Evolutionary conservation across 2,113 vertebrate genomes (phyloP).

Genomic region (Isichthys henryi): DNA sequence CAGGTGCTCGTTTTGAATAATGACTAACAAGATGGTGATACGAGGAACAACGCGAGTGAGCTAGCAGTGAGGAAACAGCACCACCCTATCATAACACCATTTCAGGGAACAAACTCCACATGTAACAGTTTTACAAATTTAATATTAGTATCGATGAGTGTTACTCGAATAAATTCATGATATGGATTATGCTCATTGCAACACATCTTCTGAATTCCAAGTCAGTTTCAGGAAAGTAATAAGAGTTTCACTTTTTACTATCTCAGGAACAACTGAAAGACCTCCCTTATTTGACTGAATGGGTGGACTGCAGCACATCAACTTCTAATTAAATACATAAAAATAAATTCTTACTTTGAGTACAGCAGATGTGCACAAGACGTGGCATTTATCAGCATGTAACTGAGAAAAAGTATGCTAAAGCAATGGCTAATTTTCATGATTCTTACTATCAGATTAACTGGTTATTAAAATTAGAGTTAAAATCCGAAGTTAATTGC

Average conservation of each 20-base stretch:
- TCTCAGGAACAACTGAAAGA: not conserved
- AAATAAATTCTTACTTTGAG: not conserved
- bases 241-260: not conserved
- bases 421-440: not conserved
- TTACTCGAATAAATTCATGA: not conserved
- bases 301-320: not conserved
- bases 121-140: not conserved
- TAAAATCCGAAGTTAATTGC: not conserved
- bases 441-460: not conserved
- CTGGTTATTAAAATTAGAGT: not conserved
- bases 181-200: not conserved
- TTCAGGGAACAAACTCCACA: not conserved
- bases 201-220: not conserved
- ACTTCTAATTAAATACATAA: not conserved
- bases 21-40: not conserved
- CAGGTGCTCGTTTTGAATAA: not conserved
- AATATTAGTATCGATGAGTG: not conserved
- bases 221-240: not conserved
- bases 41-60: not conserved
- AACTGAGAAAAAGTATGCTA: not conserved
- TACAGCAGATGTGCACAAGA: not conserved
- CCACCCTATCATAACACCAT: not conserved
- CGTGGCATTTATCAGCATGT: not conserved
- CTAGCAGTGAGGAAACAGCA: not conserved
- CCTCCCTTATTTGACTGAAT: not conserved